These are phyloP conservation scores for Melinaea marsaeus DNA, from an alignment of 2,888 invertebrate species.

Conservation along the genomic window DNA sequence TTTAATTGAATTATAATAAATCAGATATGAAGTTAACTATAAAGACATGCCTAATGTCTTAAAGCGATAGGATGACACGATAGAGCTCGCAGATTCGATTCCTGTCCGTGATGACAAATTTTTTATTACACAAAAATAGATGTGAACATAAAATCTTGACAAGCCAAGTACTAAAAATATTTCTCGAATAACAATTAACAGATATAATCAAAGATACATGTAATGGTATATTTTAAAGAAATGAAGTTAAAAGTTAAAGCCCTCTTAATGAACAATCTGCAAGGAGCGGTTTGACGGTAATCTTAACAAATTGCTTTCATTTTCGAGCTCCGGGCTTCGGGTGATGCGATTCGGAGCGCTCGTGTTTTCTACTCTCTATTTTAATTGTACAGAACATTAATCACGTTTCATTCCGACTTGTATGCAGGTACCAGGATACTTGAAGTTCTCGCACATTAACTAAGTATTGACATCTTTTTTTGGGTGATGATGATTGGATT, in stretches of 20 bases:
- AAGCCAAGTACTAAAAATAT: neutral
- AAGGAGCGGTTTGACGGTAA: slow-evolving; percentile 41
- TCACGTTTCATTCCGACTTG: slow-evolving; percentile 11
- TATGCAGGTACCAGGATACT: neutral
- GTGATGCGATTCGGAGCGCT: slow-evolving; percentile 21
- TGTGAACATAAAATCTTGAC: neutral
- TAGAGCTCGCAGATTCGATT: too few relatives aligned
- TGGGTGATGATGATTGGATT: too few relatives aligned
- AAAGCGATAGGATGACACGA: too few relatives aligned
- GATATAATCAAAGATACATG: slow-evolving; percentile 1
- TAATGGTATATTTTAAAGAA: slow-evolving; percentile 25
- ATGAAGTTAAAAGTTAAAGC: slow-evolving; percentile 36
- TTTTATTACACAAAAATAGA: too few relatives aligned
- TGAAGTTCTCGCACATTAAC: neutral
- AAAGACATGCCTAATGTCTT: too few relatives aligned
- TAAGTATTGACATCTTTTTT: too few relatives aligned
- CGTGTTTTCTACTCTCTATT: slow-evolving; percentile 14
- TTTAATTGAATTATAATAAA: too few relatives aligned
- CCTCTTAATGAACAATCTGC: slow-evolving; percentile 40
- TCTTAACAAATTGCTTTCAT: slow-evolving; percentile 53
- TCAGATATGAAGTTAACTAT: too few relatives aligned
- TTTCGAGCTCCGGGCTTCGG: slow-evolving; percentile 33
- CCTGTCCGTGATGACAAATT: too few relatives aligned
- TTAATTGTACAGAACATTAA: slow-evolving; percentile 8
- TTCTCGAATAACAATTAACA: neutral